phyloP scores from a whole-genome alignment of 2,888 invertebrate species.

The Ypsolopha scabrella region DNA sequence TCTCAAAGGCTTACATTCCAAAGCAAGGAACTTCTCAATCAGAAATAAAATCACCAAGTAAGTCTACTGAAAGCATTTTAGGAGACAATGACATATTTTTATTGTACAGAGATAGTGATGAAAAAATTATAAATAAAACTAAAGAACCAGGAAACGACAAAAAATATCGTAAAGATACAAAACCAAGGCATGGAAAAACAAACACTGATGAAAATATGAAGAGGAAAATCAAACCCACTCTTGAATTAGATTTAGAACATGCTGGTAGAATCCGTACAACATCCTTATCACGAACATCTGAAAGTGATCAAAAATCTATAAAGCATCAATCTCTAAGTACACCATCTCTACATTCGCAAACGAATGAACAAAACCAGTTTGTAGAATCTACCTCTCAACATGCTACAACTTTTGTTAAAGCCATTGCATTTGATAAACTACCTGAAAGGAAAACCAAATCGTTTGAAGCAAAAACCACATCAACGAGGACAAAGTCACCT shows the following conservation, averaged over 20 bases:
- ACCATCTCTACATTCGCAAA: no score
- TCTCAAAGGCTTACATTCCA: no score
- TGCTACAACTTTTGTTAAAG: no score
- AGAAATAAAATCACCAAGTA: conserved; percentile 4
- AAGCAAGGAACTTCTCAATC: no score
- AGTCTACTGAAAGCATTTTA: conserved; percentile 18
- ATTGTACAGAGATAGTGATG: conserved; percentile 40
- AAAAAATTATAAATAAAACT: conserved; percentile 10
- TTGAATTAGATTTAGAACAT: background rate
- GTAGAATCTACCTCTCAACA: no score
- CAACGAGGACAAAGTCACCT: no score
- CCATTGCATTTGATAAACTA: no score
- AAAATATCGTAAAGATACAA: conserved; percentile 10
- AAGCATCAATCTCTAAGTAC: no score
- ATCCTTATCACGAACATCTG: background rate
- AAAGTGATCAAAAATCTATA: background rate
- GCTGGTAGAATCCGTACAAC: background rate
- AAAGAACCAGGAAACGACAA: conserved; percentile 14
- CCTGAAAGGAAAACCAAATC: no score
- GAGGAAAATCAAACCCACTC: background rate
- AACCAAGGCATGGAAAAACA: background rate
- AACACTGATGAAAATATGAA: background rate
- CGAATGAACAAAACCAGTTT: no score
- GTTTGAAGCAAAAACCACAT: no score
- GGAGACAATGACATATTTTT: conserved; percentile 38